Evolutionary conservation across 2,797 vertebrate species (phyloP).

Genomic region (Danio aesculapii): DNA sequence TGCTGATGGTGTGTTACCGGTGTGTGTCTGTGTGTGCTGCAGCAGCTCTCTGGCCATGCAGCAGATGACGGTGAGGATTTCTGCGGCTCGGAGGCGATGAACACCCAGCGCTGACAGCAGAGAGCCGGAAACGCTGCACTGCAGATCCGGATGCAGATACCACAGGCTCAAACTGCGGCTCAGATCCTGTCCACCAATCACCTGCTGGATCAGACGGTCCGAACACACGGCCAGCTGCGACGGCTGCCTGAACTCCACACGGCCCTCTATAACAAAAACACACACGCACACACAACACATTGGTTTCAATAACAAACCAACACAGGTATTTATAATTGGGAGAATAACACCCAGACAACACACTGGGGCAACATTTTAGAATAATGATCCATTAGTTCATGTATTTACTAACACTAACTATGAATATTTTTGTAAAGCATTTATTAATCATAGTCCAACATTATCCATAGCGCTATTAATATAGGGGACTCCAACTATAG

Average conservation of each 20-base stretch:
- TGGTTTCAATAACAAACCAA: too few relatives aligned
- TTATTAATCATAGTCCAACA: too few relatives aligned
- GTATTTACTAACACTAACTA: too few relatives aligned
- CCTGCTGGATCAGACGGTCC: slow-evolving; percentile 79
- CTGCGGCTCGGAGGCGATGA: slow-evolving; percentile 72
- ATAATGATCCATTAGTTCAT: too few relatives aligned
- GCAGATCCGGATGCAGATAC: slow-evolving; percentile 78
- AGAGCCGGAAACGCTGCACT: slow-evolving; percentile 70
- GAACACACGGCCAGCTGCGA: slow-evolving; percentile 83
- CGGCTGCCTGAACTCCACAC: slow-evolving; percentile 78
- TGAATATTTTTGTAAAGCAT: too few relatives aligned
- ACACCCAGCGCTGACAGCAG: slow-evolving; percentile 81
- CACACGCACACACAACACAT: too few relatives aligned
- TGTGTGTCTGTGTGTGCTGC: slow-evolving; percentile 31
- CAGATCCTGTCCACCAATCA: slow-evolving; percentile 78
- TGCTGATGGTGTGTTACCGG: too few relatives aligned
- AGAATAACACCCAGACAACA: too few relatives aligned
- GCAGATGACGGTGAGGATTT: slow-evolving; percentile 80
- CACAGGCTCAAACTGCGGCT: slow-evolving; percentile 79
- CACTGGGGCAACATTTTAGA: too few relatives aligned
- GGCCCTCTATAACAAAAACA: slow-evolving; percentile 66
- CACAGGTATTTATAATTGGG: too few relatives aligned
- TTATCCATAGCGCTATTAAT: too few relatives aligned
- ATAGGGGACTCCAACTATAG: too few relatives aligned
- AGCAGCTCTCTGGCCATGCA: slow-evolving; percentile 79